A percentile compares a stretch with the other conserved stretches of the same genome.
Conservation (phyloP, 2,888 invertebrate species). For the Vesta saturnalis region DNA sequence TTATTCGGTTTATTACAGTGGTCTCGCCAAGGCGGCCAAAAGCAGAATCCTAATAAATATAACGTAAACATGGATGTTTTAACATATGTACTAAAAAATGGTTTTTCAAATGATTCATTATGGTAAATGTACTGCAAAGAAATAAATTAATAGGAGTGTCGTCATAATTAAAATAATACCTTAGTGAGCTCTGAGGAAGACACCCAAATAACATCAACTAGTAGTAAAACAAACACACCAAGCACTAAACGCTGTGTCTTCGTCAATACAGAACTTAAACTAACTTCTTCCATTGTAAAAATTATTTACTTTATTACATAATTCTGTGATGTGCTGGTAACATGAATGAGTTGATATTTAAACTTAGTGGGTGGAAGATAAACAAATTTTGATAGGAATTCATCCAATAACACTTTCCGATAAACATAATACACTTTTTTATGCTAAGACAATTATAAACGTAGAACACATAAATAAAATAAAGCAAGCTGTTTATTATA, state of each 20-base stretch:
- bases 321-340: neutral
- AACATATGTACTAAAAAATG: slow-evolving; percentile 95
- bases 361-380: neutral
- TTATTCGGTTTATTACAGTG: slow-evolving; percentile 72
- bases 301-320: neutral
- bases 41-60: slow-evolving; percentile 88
- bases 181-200: slow-evolving; percentile 94
- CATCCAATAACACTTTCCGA: neutral
- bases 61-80: slow-evolving; percentile 94
- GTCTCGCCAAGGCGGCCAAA: slow-evolving; percentile 91
- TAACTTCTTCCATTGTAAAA: slow-evolving; percentile 51
- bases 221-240: slow-evolving; percentile 85
- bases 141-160: slow-evolving; percentile 5
- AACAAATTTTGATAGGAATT: neutral
- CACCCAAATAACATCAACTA: slow-evolving; percentile 97
- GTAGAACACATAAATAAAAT: slow-evolving; percentile 1
- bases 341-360: neutral
- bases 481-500: slow-evolving; percentile 12
- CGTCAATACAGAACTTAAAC: slow-evolving; percentile 64
- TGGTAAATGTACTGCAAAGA: slow-evolving; percentile 82
- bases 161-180: slow-evolving; percentile 65
- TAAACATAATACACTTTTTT: slow-evolving; percentile 8
- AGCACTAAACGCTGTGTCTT: slow-evolving; percentile 80
- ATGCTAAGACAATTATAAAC: neutral
- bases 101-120: slow-evolving; percentile 88